Conservation (phyloP, 1,140 invertebrate genomes). For the Saccostrea glomerata region DNA sequence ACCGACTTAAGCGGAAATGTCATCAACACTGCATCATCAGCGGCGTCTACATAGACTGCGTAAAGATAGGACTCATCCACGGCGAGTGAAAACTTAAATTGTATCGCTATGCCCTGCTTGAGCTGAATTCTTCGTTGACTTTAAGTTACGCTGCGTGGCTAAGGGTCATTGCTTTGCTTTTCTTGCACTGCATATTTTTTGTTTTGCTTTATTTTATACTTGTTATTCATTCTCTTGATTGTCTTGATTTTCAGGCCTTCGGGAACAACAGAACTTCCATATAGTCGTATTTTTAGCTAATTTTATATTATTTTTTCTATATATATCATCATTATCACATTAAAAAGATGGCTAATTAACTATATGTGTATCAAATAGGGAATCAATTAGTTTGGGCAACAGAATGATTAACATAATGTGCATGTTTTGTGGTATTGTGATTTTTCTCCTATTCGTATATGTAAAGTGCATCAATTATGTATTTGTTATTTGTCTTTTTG, state of each 20-base stretch:
- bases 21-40: background rate
- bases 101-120: background rate
- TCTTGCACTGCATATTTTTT: background rate
- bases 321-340: background rate
- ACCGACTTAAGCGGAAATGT: background rate
- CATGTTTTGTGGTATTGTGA: background rate
- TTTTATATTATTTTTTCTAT: background rate
- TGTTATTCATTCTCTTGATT: background rate
- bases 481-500: no score
- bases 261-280: background rate
- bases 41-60: background rate
- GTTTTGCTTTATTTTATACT: background rate
- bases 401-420: background rate
- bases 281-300: background rate
- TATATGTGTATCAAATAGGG: background rate
- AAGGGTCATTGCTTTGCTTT: background rate
- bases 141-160: background rate
- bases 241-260: background rate
- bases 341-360: background rate
- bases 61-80: background rate
- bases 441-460: no score
- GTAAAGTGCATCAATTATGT: no score
- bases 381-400: background rate
- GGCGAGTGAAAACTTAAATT: background rate
- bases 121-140: background rate